A percentile compares a stretch with the other conserved stretches of the same genome.
phyloP scores from a whole-genome alignment of 2,113 vertebrate genomes.

The Microcebus lehilahytsara region DNA sequence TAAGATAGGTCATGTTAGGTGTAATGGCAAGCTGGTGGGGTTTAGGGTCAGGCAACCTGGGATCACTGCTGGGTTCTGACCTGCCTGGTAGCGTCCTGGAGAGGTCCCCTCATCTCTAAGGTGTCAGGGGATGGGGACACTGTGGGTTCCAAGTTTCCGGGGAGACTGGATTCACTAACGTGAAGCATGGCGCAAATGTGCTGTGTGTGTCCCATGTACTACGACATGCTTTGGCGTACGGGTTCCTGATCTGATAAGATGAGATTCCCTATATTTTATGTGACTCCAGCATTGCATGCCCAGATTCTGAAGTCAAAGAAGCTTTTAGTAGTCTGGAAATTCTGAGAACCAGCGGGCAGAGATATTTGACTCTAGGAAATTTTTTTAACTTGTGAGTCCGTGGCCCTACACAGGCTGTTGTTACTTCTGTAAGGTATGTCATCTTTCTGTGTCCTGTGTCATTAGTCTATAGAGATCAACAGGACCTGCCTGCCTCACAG shows the following conservation, averaged over 20 bases:
- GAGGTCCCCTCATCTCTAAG: too few species aligned
- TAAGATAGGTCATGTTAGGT: background rate
- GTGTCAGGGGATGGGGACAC: rapidly evolving
- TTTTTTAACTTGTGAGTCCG: background rate
- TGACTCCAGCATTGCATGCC: background rate
- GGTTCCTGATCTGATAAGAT: rapidly evolving
- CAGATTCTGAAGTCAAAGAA: background rate
- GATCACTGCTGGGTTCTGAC: background rate
- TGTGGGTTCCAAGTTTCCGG: background rate
- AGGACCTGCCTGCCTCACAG: background rate
- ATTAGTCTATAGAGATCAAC: rapidly evolving
- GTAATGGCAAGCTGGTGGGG: background rate
- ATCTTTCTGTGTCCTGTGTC: background rate
- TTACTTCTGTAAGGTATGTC: rapidly evolving
- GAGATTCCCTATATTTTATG: rapidly evolving
- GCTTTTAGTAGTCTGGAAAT: background rate
- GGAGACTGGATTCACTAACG: rapidly evolving
- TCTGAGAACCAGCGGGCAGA: background rate
- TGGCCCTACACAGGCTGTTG: rapidly evolving
- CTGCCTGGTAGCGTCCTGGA: too few species aligned
- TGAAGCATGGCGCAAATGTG: rapidly evolving
- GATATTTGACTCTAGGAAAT: too few species aligned
- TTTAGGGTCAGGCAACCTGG: background rate
- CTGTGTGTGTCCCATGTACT: background rate
- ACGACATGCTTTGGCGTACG: rapidly evolving